These are phyloP conservation scores for Phasianus colchicus DNA, from an alignment of 2,113 vertebrate species.

Conservation along the genomic window DNA sequence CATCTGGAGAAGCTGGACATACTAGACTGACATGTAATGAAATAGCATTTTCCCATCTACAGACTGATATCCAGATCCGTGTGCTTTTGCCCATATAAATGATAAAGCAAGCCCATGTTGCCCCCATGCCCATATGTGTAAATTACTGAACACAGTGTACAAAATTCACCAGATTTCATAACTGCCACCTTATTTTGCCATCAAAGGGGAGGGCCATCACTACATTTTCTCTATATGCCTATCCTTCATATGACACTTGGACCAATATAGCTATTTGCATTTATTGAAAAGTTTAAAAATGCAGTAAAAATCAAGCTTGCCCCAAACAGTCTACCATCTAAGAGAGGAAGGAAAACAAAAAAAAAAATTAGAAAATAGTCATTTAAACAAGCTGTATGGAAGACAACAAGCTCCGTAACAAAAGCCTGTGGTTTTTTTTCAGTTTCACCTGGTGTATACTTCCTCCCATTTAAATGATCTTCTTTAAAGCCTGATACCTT, in stretches of 20 bases:
- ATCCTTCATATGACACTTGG: not conserved
- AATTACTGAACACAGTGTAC: rapidly evolving
- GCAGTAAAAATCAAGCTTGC: not conserved
- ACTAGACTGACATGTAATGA: not conserved
- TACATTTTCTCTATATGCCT: not conserved
- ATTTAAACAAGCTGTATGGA: not conserved
- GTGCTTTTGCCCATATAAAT: not conserved
- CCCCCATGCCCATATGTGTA: rapidly evolving
- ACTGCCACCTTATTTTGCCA: not conserved
- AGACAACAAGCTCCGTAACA: not conserved
- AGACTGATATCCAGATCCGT: not conserved
- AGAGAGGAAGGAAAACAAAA: not conserved
- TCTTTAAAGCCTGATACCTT: not conserved
- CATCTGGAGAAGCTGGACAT: not conserved
- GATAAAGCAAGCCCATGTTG: not conserved
- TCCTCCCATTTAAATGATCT: not conserved
- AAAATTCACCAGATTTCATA: not conserved
- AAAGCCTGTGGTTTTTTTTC: not conserved
- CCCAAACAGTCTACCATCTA: not conserved
- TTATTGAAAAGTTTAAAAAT: not conserved
- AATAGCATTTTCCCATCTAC: not conserved
- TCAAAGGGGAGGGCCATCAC: not conserved
- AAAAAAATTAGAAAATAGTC: not conserved
- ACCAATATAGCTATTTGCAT: not conserved
- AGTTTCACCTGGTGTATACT: not conserved